These are phyloP conservation scores for Rhabditoides inermis DNA, from an alignment of 2,888 invertebrate species.

Conservation along the genomic window DNA sequence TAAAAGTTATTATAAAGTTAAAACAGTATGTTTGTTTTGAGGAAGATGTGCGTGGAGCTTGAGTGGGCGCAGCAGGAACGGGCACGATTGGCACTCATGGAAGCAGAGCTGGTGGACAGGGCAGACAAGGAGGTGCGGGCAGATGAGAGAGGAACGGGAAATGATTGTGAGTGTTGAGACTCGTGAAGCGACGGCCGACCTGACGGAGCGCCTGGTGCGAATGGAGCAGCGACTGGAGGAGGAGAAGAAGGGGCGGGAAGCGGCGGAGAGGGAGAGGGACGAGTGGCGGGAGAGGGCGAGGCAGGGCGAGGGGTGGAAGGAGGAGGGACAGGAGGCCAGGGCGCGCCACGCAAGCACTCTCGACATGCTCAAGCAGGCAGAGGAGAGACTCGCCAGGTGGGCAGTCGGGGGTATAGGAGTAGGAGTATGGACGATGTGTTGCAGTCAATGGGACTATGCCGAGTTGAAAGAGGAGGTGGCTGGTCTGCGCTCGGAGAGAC, in stretches of 20 bases:
- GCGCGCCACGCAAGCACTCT: no score
- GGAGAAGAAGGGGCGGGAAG: constrained; percentile 10
- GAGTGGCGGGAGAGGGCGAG: constrained; percentile 10
- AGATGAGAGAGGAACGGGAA: background rate
- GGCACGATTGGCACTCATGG: constrained; percentile 9
- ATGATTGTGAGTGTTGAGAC: background rate
- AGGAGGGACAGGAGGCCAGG: constrained; percentile 14
- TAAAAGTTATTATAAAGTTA: no score
- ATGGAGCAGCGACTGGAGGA: constrained; percentile 13
- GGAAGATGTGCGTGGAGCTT: constrained; percentile 9
- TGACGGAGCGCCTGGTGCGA: constrained; percentile 8
- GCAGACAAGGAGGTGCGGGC: background rate
- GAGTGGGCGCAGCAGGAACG: constrained; percentile 12
- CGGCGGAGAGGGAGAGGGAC: constrained; percentile 9
- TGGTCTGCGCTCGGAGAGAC: no score
- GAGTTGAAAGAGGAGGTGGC: no score
- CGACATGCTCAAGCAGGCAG: no score
- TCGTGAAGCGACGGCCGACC: background rate
- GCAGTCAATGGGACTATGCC: no score
- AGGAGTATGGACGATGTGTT: no score
- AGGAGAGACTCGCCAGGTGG: no score
- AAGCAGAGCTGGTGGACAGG: constrained; percentile 1
- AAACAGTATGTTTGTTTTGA: background rate
- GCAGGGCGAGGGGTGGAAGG: constrained; percentile 5
- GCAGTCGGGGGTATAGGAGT: no score